Evolutionary conservation across 2,113 vertebrate species (phyloP).

Genomic region (Clarias magur): DNA sequence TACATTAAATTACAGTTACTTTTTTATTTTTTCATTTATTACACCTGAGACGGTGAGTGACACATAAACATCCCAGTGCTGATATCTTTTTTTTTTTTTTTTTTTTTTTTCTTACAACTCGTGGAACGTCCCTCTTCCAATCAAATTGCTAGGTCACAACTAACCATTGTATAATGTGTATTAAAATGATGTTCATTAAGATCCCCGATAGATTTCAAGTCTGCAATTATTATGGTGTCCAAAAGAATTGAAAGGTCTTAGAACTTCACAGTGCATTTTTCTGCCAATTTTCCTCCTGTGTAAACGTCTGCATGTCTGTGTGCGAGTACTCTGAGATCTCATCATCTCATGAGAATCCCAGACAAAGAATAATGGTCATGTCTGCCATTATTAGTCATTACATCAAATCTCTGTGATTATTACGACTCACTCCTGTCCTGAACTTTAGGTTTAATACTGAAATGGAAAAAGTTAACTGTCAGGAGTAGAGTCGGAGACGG

Average conservation of each 20-base stretch:
- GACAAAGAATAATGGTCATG: not conserved
- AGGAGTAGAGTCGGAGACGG: not conserved
- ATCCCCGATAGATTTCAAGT: not conserved
- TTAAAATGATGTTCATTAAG: too few species aligned
- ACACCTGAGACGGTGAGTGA: too few species aligned
- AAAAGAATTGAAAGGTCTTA: not conserved
- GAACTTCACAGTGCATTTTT: not conserved
- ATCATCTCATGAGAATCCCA: not conserved
- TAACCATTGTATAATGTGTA: too few species aligned
- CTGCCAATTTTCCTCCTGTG: not conserved
- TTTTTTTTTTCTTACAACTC: too few species aligned
- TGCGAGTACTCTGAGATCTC: not conserved
- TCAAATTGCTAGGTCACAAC: too few species aligned
- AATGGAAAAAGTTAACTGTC: not conserved
- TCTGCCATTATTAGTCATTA: slow-evolving; percentile 26
- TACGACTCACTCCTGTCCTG: not conserved
- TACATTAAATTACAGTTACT: too few species aligned
- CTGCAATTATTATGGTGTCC: not conserved
- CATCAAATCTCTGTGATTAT: not conserved
- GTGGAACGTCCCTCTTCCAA: too few species aligned
- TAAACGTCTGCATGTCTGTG: not conserved
- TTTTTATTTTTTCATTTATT: too few species aligned
- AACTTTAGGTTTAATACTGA: not conserved
- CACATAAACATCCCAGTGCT: too few species aligned
- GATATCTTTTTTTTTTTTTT: too few species aligned